These are phyloP conservation scores for Tor tambroides DNA, from an alignment of 2,113 vertebrate genomes.

Conservation along the genomic window DNA sequence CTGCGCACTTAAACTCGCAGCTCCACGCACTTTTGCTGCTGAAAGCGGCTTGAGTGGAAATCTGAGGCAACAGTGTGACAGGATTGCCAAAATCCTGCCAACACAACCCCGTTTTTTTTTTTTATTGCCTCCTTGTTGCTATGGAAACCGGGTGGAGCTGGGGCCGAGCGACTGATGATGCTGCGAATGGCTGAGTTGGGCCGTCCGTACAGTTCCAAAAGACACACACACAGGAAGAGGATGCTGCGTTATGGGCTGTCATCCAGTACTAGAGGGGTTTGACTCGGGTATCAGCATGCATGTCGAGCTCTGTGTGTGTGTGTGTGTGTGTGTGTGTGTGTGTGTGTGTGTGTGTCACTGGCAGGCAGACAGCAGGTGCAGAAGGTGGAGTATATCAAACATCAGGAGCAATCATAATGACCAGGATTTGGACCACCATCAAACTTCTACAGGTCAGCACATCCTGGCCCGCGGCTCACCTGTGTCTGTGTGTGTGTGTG, in stretches of 20 bases:
- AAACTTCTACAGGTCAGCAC: slow-evolving; percentile 61
- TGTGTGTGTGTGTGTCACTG: slow-evolving; percentile 33
- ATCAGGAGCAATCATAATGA: slow-evolving; percentile 56
- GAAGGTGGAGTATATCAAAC: slow-evolving; percentile 47
- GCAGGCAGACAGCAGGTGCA: slow-evolving; percentile 48
- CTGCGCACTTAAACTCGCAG: neutral
- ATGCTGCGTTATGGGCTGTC: slow-evolving; percentile 8
- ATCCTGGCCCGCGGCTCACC: slow-evolving; percentile 38
- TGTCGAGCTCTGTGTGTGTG: slow-evolving; percentile 44
- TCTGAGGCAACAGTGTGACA: slow-evolving; percentile 45
- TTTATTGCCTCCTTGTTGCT: slow-evolving; percentile 38
- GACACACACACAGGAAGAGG: neutral
- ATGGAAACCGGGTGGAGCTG: slow-evolving; percentile 45
- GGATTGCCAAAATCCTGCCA: slow-evolving; percentile 71
- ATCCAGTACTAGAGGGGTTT: slow-evolving; percentile 13
- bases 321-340: slow-evolving; percentile 45
- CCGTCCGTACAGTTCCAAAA: slow-evolving; percentile 27
- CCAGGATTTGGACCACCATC: slow-evolving; percentile 56
- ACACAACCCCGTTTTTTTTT: slow-evolving; percentile 29
- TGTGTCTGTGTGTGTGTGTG: slow-evolving; percentile 21
- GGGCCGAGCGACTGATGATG: slow-evolving; percentile 7
- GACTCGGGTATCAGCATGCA: slow-evolving; percentile 8
- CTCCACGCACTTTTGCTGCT: slow-evolving; percentile 7
- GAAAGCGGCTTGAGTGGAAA: slow-evolving; percentile 31
- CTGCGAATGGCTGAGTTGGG: neutral